Evolutionary conservation across 2,113 vertebrate species (phyloP), one percentile per base, ranked within the genome.

Genomic region (Guaruba guarouba): DNA sequence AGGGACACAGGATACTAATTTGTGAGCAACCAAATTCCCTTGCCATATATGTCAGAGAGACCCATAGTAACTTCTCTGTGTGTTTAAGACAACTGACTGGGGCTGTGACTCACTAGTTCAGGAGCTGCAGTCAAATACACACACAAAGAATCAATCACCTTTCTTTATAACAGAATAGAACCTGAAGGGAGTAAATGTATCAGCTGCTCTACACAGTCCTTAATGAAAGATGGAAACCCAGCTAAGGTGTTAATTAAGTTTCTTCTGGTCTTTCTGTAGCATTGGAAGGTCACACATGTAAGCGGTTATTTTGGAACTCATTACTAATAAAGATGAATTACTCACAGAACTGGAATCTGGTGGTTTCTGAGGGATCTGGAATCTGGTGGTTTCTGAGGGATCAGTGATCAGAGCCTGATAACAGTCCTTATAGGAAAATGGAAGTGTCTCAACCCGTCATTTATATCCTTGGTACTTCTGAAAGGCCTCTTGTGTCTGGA

Each of bases 101-200:
- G 22, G 28, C 37, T 35, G 28, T 43, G 63, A 51, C 13, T 25
- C 33, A 35, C 24, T 20, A 41, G 41, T 28, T 68, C 52, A 51
- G 35, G 59, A 24, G 29, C 5, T 0, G 0, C 44, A 68, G 25
- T 24, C 43, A 64, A 43, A 64, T 7, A 3, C 14, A 43, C 17
- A 28, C 16, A 10, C 13, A 13, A 57, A 27, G 43, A 43, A 52
- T 10, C 5, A 4, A 61, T 39, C 2, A 0, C 4, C 4, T 80
- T 11, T 48, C 39, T 61, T 80, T 43, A 17, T 10, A 59, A 28
- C 7, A 44, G 7, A 48, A 48, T 8, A 59, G 10, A 62, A 69
- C 18, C 23, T 23, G 22, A 61, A 64, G 8, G 13, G 29, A 35
- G 12, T 6, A 12, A 76, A 44, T 4, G 11, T 17, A 27, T 37